These are phyloP conservation scores for Ptilonorhynchus violaceus DNA, from an alignment of 2,113 vertebrate species.

Conservation along the genomic window DNA sequence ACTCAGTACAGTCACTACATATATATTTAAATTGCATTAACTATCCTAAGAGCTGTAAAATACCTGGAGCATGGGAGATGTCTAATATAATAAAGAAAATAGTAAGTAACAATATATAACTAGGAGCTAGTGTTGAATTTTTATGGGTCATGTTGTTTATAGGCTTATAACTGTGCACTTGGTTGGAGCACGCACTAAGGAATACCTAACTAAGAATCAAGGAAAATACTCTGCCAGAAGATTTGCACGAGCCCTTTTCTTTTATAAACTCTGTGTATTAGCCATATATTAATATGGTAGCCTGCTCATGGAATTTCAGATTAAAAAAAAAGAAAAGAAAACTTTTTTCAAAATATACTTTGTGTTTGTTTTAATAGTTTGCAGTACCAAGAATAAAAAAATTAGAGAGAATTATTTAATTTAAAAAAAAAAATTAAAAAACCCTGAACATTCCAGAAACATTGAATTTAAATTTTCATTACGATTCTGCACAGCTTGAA, in stretches of 20 bases:
- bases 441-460: neutral
- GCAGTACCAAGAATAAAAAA: neutral
- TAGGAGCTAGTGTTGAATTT: constrained; percentile 7
- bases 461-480: neutral
- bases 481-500: neutral
- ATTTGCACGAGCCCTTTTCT: neutral
- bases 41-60: constrained; percentile 41
- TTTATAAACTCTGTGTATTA: neutral
- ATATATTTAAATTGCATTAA: constrained; percentile 53
- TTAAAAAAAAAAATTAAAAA: neutral
- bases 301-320: neutral
- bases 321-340: neutral
- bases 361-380: neutral
- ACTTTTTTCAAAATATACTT: neutral
- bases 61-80: constrained; percentile 24
- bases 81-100: constrained; percentile 52
- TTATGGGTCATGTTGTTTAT: constrained; percentile 23
- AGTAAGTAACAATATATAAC: constrained; percentile 36
- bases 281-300: neutral
- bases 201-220: neutral
- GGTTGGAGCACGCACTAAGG: neutral
- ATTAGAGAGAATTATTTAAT: neutral
- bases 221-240: neutral
- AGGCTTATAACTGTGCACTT: constrained; percentile 1
- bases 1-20: neutral